A percentile compares a stretch with the other conserved stretches of the same genome.
phyloP scores from a whole-genome alignment of 1,140 invertebrate species.

The Aphaenogaster ashmeadi region DNA sequence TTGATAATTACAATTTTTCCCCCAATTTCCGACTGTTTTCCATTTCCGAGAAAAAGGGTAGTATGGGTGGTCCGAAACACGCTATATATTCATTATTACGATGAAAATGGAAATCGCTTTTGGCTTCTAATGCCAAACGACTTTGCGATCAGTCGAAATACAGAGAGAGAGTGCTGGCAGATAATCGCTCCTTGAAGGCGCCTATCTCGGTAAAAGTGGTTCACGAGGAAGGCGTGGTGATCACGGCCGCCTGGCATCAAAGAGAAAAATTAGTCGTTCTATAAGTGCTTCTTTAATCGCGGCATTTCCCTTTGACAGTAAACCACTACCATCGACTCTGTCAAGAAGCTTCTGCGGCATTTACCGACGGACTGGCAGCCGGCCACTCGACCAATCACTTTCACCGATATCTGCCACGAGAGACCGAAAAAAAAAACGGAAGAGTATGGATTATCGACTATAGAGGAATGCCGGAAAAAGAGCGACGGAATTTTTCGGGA shows the following conservation, averaged over 20 bases:
- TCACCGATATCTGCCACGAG: slow-evolving; percentile 60
- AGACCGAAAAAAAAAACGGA: slow-evolving; percentile 33
- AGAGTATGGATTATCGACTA: slow-evolving; percentile 9
- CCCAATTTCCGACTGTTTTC: no score
- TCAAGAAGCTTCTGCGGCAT: slow-evolving; percentile 67
- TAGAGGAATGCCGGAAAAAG: slow-evolving; percentile 27
- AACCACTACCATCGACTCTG: slow-evolving; percentile 52
- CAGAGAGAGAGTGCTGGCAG: neutral
- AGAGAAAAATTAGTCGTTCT: slow-evolving; percentile 72
- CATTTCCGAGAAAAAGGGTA: no score
- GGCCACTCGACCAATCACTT: slow-evolving; percentile 75
- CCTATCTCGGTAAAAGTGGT: slow-evolving; percentile 41
- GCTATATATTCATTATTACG: neutral
- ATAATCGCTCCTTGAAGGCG: slow-evolving; percentile 38
- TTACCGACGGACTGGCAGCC: slow-evolving; percentile 60
- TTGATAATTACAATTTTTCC: no score
- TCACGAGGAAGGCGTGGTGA: slow-evolving; percentile 42
- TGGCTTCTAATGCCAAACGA: neutral
- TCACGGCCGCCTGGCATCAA: slow-evolving; percentile 65
- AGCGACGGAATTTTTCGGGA: neutral
- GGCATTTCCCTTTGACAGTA: slow-evolving; percentile 71
- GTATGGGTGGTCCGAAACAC: no score
- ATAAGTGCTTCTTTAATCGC: slow-evolving; percentile 71
- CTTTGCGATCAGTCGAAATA: neutral
- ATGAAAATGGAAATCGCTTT: neutral